Evolutionary conservation across 2,797 vertebrate species (phyloP).

Genomic region (Neosilurus hyrtlii): DNA sequence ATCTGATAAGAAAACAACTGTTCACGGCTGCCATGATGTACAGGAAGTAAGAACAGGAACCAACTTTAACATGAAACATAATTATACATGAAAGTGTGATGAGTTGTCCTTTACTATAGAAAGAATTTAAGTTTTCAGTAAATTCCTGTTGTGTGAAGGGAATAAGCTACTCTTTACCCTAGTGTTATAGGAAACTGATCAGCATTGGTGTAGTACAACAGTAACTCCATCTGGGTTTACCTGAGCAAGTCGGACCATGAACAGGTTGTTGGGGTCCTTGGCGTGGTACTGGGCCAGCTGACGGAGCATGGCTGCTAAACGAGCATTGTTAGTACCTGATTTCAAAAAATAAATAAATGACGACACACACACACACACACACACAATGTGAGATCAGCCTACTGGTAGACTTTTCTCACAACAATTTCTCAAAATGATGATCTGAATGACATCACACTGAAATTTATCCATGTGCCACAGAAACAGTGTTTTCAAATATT

Average conservation of each 20-base stretch:
- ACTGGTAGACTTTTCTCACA: not conserved
- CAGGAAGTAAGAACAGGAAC: no score
- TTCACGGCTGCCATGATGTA: no score
- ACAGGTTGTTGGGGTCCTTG: slow-evolving; percentile 98
- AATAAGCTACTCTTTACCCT: not conserved
- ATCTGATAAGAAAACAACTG: no score
- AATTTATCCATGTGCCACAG: not conserved
- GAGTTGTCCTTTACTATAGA: no score
- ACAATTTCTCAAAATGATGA: not conserved
- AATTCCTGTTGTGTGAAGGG: slow-evolving; percentile 17
- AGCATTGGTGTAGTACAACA: not conserved
- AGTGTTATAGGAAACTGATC: not conserved
- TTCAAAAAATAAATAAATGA: not conserved
- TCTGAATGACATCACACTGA: not conserved
- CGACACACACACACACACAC: not conserved
- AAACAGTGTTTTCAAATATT: no score
- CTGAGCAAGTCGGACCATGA: slow-evolving; percentile 98
- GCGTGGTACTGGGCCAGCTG: slow-evolving; percentile 97
- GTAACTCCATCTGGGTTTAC: slow-evolving; percentile 59
- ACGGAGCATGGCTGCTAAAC: slow-evolving; percentile 93
- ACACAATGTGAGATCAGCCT: not conserved
- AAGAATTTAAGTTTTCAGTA: no score
- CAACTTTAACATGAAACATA: no score
- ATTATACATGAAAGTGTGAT: no score
- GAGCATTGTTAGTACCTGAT: slow-evolving; percentile 94